Conservation (phyloP, 2,797 vertebrate species). For the Limosa lapponica region DNA sequence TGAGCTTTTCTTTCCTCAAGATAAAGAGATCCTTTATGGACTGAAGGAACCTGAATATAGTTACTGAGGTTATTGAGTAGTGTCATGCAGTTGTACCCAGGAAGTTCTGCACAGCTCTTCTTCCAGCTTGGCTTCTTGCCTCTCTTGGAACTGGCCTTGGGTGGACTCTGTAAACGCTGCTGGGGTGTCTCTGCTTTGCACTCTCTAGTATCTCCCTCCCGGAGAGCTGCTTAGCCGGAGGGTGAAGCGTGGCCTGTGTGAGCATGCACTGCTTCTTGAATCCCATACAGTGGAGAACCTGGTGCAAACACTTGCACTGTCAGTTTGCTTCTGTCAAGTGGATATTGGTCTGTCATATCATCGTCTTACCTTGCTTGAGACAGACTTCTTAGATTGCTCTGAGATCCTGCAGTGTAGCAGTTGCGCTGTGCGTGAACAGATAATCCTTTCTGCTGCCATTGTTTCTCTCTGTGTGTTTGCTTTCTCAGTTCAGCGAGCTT, state of each 20-base stretch:
- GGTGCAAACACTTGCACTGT: not conserved
- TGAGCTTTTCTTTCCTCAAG: not conserved
- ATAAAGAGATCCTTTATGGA: not conserved
- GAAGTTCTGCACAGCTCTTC: not conserved
- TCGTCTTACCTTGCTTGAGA: not conserved
- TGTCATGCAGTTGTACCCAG: not conserved
- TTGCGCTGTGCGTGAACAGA: not conserved
- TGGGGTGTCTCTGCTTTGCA: not conserved
- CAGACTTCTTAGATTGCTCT: not conserved
- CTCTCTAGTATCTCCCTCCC: not conserved
- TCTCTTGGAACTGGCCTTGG: not conserved
- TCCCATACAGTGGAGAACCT: not conserved
- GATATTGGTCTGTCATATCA: not conserved
- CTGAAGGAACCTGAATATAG: not conserved
- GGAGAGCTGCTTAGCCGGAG: not conserved
- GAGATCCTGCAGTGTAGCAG: not conserved
- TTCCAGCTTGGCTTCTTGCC: not conserved
- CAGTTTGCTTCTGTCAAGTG: not conserved
- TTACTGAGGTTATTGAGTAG: not conserved
- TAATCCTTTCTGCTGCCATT: not conserved
- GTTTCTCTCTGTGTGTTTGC: not conserved
- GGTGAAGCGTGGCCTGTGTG: not conserved
- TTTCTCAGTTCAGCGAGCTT: slow-evolving; percentile 90
- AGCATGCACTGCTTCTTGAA: not conserved
- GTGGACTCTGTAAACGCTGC: not conserved